Evolutionary conservation across 2,888 invertebrate genomes (phyloP), one percentile per base, ranked within the genome.

Genomic region (Parapristionchus giblindavisi): DNA sequence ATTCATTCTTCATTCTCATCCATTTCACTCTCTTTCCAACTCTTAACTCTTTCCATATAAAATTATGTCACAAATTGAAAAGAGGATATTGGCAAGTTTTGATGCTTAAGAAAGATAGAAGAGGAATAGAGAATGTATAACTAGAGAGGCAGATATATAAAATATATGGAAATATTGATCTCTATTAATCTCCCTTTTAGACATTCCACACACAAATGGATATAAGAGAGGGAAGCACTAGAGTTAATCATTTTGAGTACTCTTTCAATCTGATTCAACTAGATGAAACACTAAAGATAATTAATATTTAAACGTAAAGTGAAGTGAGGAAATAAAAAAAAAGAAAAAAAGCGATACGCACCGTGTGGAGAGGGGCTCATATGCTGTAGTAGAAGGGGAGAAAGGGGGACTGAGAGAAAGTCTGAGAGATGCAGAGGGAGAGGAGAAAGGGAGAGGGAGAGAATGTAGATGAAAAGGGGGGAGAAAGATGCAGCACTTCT

Each of bases 361-460:
- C 48, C 48, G 48, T 48, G 48, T 21, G 17, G 48, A 48, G 48
- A 14, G 48, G 11, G 11, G 48, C 14, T 48, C 48, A 48, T 48
- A n/a, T n/a, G n/a, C n/a, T n/a, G n/a, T 29, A 63, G 43, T 63
- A 38, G 63, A 63, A 63, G 63, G 43, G 34, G 24, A 58, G 52
- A 32, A 36, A 5, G 65, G n/a, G 32, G 52, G 58, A 68, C 32
- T 38, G 27, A 14, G 75, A 75, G 61, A 40, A 54, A 56, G 51
- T 4, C 40, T 52, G 11, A 63, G 32, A 56, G 58, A 56, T 70
- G 61, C 51, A 24, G 1, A 54, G 51, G 68, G 75, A 75, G 56
- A 75, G 65, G 24, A 48, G 65, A 75, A 4, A 32, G 73, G 38
- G 52, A 75, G 48, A 75, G 75, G 24, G 56, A 14, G 51, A 40